phyloP scores from a whole-genome alignment of 2,797 vertebrate species.

The Danio aesculapii region DNA sequence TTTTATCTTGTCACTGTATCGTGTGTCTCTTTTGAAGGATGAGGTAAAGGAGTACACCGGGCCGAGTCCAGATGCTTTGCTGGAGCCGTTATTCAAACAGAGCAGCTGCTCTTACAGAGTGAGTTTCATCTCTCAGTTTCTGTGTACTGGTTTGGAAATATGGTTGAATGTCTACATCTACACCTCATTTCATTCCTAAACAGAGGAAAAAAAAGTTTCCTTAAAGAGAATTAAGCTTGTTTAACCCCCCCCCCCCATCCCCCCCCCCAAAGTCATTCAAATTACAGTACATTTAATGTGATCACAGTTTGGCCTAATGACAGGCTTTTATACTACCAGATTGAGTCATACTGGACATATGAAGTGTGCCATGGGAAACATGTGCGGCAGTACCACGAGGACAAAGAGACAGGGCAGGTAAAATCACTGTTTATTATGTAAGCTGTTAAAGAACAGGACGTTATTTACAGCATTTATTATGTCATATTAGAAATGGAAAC shows the following conservation, averaged over 20 bases:
- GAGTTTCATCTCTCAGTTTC: constrained; percentile 63
- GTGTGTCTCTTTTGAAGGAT: constrained; percentile 76
- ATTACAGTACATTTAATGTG: no score
- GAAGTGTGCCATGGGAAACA: constrained; percentile 98
- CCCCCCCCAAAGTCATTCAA: no score
- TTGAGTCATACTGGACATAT: constrained; percentile 98
- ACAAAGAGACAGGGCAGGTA: constrained; percentile 97
- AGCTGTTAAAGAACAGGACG: neutral
- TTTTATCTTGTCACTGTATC: neutral
- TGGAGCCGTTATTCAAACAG: constrained; percentile 95
- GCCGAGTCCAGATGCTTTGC: constrained; percentile 83
- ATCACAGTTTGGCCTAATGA: neutral
- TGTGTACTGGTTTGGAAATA: neutral
- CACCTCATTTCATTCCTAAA: neutral
- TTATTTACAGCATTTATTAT: neutral
- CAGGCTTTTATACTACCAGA: constrained; percentile 76
- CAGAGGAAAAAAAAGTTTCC: no score
- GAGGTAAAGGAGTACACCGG: constrained; percentile 88
- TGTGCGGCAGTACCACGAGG: constrained; percentile 96
- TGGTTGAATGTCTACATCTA: neutral
- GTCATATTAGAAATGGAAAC: neutral
- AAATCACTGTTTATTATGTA: constrained; percentile 45
- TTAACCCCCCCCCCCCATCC: no score
- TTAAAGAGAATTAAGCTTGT: no score
- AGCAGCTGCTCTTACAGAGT: constrained; percentile 98